A percentile compares a stretch with the other conserved stretches of the same genome.
phyloP scores from a whole-genome alignment of 2,888 invertebrate genomes.

The Zaprionus obscuricornis region DNA sequence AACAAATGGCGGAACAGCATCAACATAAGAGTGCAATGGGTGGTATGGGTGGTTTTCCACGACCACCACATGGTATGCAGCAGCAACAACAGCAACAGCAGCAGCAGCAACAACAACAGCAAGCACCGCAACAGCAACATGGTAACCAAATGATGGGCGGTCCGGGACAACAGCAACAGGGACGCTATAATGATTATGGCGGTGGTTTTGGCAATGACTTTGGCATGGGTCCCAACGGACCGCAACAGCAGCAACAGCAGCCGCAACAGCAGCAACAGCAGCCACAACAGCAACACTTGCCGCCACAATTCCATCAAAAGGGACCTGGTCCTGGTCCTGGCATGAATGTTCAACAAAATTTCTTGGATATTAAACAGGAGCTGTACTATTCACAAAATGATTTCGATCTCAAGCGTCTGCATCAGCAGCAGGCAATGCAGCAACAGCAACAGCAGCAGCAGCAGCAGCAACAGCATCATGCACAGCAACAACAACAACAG shows the following conservation, averaged over 20 bases:
- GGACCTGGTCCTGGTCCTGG: slow-evolving; percentile 65
- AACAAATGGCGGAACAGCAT: slow-evolving; percentile 98
- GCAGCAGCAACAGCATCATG: slow-evolving; percentile 68
- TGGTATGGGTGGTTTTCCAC: slow-evolving; percentile 85
- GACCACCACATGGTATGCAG: slow-evolving; percentile 80
- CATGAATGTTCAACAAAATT: slow-evolving; percentile 82
- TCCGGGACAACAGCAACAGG: slow-evolving; percentile 57
- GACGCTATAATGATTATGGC: slow-evolving; percentile 86
- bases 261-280: slow-evolving; percentile 64
- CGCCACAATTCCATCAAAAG: slow-evolving; percentile 83
- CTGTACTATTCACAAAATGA: slow-evolving; percentile 84
- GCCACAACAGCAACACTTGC: slow-evolving; percentile 75
- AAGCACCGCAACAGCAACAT: slow-evolving; percentile 80
- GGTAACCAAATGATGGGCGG: slow-evolving; percentile 80
- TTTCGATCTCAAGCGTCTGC: slow-evolving; percentile 83
- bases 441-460: slow-evolving; percentile 76
- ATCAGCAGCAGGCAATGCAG: slow-evolving; percentile 83
- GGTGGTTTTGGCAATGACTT: slow-evolving; percentile 85
- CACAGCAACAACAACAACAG: slow-evolving; percentile 62
- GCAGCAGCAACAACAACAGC: slow-evolving; percentile 84
- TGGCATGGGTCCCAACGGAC: slow-evolving; percentile 81
- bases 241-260: slow-evolving; percentile 77
- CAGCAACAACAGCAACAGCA: slow-evolving; percentile 85
- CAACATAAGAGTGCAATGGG: slow-evolving; percentile 92
- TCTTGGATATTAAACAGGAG: slow-evolving; percentile 86